These are phyloP conservation scores for cat (Felis catus) DNA, from an alignment of 2,113 vertebrate genomes.

Conservation along the genomic window DNA sequence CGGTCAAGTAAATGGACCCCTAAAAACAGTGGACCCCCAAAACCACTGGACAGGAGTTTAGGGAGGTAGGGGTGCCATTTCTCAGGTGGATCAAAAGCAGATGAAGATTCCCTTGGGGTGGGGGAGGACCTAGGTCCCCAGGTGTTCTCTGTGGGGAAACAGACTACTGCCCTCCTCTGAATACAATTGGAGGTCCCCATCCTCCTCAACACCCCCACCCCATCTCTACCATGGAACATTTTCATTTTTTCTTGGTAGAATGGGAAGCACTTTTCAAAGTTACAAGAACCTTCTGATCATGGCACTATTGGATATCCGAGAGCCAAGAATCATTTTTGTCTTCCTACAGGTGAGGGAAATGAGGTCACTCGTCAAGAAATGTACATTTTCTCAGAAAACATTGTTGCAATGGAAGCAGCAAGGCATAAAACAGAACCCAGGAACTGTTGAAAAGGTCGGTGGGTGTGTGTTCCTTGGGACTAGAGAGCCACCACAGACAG, in stretches of 20 bases:
- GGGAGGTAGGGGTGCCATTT: not conserved
- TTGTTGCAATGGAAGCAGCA: not conserved
- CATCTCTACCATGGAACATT: too few relatives aligned
- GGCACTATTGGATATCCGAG: not conserved
- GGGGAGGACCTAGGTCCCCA: not conserved
- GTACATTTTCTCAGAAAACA: not conserved
- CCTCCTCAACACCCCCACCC: too few relatives aligned
- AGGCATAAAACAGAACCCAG: not conserved
- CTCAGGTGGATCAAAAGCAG: not conserved
- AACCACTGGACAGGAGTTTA: too few relatives aligned
- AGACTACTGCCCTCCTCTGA: not conserved
- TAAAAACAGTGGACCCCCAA: too few relatives aligned
- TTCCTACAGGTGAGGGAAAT: not conserved
- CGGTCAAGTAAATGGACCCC: not conserved
- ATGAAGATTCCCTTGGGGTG: not conserved
- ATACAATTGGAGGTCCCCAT: not conserved
- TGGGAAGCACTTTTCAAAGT: not conserved
- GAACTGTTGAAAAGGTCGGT: not conserved
- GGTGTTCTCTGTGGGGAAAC: not conserved
- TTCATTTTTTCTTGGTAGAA: not conserved
- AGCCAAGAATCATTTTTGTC: not conserved
- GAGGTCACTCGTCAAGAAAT: conserved; percentile 1
- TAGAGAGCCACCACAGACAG: not conserved
- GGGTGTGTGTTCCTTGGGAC: accelerated
- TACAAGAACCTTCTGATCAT: not conserved